Conservation (phyloP, 30 jellyfish, hydroid and myxozoan genomes). For the Cassiopea andromeda region DNA sequence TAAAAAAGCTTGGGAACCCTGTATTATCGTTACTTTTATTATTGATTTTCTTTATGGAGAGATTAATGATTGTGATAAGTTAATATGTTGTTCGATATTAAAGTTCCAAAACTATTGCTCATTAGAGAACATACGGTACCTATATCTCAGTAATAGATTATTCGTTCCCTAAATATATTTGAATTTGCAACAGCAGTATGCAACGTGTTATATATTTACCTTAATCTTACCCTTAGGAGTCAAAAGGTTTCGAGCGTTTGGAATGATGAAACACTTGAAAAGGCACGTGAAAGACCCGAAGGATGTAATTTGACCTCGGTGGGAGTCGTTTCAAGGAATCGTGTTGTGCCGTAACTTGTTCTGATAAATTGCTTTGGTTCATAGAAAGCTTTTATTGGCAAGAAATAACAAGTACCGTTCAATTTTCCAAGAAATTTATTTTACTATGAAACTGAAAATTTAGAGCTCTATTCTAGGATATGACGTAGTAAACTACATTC, state of each 20-base stretch:
- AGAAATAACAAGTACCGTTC: background rate
- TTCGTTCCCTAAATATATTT: too few species aligned
- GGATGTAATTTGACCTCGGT: slow-evolving; percentile 5
- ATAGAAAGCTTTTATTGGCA: background rate
- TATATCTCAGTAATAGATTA: too few species aligned
- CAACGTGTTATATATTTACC: background rate
- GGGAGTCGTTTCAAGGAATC: background rate
- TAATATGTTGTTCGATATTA: too few species aligned
- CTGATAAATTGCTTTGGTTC: background rate
- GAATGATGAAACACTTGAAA: slow-evolving; percentile 85
- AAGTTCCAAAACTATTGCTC: too few species aligned
- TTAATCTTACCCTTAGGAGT: slow-evolving; percentile 35
- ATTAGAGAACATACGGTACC: too few species aligned
- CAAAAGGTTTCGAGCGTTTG: slow-evolving; percentile 78
- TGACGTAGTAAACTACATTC: too few species aligned
- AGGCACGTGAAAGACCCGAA: slow-evolving; percentile 84
- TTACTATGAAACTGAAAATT: too few species aligned
- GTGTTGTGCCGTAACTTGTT: background rate
- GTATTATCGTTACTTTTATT: too few species aligned
- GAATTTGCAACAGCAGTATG: background rate
- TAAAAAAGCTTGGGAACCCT: too few species aligned
- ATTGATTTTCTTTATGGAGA: too few species aligned
- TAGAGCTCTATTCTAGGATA: too few species aligned
- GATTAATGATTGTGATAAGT: too few species aligned
- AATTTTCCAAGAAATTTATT: background rate